phyloP scores from a whole-genome alignment of 1,140 invertebrate species.

The Calephelis nemesis region DNA sequence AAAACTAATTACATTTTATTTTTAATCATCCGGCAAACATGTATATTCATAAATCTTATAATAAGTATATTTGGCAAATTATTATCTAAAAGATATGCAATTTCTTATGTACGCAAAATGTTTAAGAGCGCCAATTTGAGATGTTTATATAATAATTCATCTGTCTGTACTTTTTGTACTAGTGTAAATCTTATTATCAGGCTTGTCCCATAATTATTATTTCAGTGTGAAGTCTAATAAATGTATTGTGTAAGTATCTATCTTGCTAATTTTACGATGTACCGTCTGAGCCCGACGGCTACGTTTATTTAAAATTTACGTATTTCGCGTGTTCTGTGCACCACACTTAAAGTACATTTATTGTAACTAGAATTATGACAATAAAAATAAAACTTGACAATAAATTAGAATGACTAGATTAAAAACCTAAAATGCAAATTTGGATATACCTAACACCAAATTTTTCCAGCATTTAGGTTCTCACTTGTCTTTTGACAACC shows the following conservation, averaged over 20 bases:
- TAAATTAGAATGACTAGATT: slow-evolving; percentile 6
- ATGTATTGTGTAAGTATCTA: not conserved
- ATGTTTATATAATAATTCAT: not conserved
- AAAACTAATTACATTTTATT: too few species aligned
- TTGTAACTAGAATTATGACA: slow-evolving; percentile 16
- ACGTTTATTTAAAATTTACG: slow-evolving; percentile 23
- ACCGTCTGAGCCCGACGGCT: slow-evolving; percentile 44
- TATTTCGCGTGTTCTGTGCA: not conserved
- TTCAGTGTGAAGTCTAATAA: not conserved
- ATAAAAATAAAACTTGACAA: slow-evolving; percentile 21
- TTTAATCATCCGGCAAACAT: too few species aligned
- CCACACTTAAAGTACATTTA: not conserved
- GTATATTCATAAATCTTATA: too few species aligned
- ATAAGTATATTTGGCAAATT: too few species aligned
- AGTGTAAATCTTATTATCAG: not conserved
- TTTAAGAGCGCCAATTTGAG: not conserved
- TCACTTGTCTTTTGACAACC: not conserved
- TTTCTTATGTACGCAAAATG: too few species aligned
- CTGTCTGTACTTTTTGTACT: not conserved
- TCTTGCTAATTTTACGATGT: slow-evolving; percentile 27
- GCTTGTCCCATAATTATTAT: not conserved
- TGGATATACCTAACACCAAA: slow-evolving; percentile 2
- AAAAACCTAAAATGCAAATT: slow-evolving; percentile 7
- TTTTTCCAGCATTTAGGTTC: not conserved
- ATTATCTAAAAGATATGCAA: too few species aligned